Base-by-base conservation (phyloP, 2,797 vertebrate genomes). In the Fistularia commersonii region DNA sequence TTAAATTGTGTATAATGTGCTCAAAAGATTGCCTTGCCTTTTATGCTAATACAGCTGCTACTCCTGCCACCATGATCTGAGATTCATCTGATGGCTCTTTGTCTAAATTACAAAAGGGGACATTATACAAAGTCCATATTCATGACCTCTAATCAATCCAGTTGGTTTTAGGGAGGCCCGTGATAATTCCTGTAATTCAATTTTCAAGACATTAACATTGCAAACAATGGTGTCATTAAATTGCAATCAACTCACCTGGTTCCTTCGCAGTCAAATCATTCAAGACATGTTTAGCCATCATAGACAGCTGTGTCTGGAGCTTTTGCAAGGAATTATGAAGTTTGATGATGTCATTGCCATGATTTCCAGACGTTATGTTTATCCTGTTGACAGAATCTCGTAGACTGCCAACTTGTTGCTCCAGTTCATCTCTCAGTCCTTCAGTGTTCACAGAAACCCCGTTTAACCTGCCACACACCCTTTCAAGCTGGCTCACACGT, bases 401-500 rank as follows among this genome's bases (percentile, higher is more conserved):
- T 45, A 97, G 83, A 53, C 86, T 85, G 32, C 68, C 83, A 13
- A 97, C 73, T 0, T 95, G 91, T 62, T 79, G 92, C 71, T 89
- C 87, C 64, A 98, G 72, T 4, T 87, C 90, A 0, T 93, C 92
- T 66, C 91, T 94, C 57, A 94, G 84, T 44, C 81, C 83, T 59
- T 84, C 87, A 57, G 95, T 82, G 60, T 82, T 89, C 6, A 60
- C 85, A 0, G 93, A 91, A 54, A 95, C 72, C 0, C 77, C 82
- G 8, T 95, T 91, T 57, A 93, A 65, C 58, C 80, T 86, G 71
- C 76, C 75, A 1, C 93, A 96, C n/a, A 82, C 62, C 41, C 90
- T 88, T 79, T 98, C 96, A 51, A 98, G 65, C 1, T 40, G 83
- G 0, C 61, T 76, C n/a, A 98, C 84, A 43, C 94, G 92, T 62